phyloP scores from a whole-genome alignment of 2,888 invertebrate genomes.

The Baccha elongata region DNA sequence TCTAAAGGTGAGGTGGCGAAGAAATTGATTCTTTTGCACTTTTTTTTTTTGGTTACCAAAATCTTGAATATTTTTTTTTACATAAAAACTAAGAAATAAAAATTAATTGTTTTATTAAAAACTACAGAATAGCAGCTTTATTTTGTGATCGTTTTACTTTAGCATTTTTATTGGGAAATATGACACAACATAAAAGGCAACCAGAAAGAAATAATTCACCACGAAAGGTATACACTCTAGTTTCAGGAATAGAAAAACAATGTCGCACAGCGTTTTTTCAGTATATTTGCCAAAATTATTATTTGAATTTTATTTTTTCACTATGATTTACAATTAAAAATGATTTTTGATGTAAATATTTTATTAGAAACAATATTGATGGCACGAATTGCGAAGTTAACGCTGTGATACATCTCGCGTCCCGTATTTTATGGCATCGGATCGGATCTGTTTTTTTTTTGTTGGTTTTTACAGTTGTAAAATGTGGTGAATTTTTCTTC shows the following conservation, averaged over 20 bases:
- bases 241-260: constrained; percentile 55
- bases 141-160: constrained; percentile 59
- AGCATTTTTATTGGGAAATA: constrained; percentile 55
- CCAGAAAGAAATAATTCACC: constrained; percentile 54
- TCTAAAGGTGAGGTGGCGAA: constrained; percentile 44
- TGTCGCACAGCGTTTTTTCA: constrained; percentile 29
- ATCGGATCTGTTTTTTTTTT: not conserved
- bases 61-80: not conserved
- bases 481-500: not conserved
- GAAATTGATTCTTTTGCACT: constrained; percentile 16
- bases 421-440: constrained; percentile 55
- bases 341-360: constrained; percentile 21
- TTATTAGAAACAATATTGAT: constrained; percentile 26
- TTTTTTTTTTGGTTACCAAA: not conserved
- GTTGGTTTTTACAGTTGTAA: not conserved
- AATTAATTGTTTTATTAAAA: constrained; percentile 27
- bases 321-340: constrained; percentile 7
- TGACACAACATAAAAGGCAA: constrained; percentile 67
- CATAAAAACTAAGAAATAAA: constrained; percentile 42
- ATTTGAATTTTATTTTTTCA: constrained; percentile 33
- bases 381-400: constrained; percentile 51
- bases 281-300: not conserved
- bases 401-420: constrained; percentile 70
- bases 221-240: constrained; percentile 40
- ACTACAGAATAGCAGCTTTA: constrained; percentile 19